phyloP scores from a whole-genome alignment of 2,113 vertebrate genomes.

The Dasypus novemcinctus region DNA sequence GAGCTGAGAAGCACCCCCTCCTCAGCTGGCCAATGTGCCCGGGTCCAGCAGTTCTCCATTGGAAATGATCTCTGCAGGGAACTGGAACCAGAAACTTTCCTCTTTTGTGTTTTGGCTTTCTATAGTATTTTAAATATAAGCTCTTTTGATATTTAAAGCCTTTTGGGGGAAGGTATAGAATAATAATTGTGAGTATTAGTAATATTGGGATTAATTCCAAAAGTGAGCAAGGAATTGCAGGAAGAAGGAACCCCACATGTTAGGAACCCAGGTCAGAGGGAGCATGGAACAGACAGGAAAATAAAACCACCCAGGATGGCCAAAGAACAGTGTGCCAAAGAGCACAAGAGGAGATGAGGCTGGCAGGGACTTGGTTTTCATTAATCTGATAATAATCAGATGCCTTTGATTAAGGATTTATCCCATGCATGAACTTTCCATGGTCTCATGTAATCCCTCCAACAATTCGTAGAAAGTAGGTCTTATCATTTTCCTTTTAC shows the following conservation, averaged over 20 bases:
- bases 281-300: accelerated
- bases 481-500: not conserved
- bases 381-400: accelerated
- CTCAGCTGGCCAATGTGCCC: accelerated
- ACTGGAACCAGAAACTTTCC: not conserved
- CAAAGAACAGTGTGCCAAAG: accelerated
- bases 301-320: not conserved
- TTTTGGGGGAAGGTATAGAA: not conserved
- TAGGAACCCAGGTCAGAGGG: accelerated
- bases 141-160: not conserved
- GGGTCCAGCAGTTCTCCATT: not conserved
- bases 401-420: accelerated
- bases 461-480: no score
- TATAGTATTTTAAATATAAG: not conserved
- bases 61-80: not conserved
- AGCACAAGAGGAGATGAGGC: not conserved
- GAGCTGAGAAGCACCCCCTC: no score
- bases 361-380: accelerated
- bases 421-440: accelerated
- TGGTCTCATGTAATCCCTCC: no score
- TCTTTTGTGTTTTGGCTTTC: not conserved
- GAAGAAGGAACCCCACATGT: not conserved
- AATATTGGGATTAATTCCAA: not conserved
- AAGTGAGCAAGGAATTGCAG: no score
- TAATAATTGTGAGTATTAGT: not conserved